A percentile compares a stretch with the other conserved stretches of the same genome.
Conservation (phyloP, 2,113 vertebrate species). For the Onychostoma macrolepis region DNA sequence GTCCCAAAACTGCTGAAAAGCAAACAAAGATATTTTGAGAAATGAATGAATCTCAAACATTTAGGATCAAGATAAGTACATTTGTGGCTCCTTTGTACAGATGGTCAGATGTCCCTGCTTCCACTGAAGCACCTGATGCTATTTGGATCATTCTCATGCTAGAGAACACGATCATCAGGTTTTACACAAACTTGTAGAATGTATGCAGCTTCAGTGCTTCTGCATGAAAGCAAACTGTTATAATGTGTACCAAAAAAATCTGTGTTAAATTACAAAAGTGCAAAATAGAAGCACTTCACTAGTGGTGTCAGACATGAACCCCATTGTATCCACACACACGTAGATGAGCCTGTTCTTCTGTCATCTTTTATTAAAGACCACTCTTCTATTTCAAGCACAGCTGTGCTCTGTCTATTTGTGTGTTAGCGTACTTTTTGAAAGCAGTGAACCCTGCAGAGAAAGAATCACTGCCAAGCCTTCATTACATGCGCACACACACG, state of each 20-base stretch:
- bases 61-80: neutral
- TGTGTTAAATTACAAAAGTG: neutral
- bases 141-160: neutral
- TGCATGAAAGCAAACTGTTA: neutral
- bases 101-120: neutral
- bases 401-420: constrained; percentile 53
- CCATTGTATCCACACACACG: neutral
- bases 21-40: neutral
- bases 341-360: constrained; percentile 12
- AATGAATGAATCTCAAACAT: neutral
- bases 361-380: constrained; percentile 66
- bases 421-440: constrained; percentile 57
- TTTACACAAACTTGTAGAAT: neutral
- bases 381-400: constrained; percentile 63
- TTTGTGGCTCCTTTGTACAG: neutral
- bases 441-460: neutral
- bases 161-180: neutral
- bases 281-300: neutral
- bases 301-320: neutral
- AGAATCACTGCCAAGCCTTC: neutral
- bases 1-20: too few relatives aligned
- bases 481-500: neutral
- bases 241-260: neutral
- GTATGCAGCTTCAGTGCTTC: neutral
- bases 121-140: neutral